These are phyloP conservation scores for Trichomalopsis sarcophagae DNA, from an alignment of 1,140 invertebrate species.

Conservation along the genomic window DNA sequence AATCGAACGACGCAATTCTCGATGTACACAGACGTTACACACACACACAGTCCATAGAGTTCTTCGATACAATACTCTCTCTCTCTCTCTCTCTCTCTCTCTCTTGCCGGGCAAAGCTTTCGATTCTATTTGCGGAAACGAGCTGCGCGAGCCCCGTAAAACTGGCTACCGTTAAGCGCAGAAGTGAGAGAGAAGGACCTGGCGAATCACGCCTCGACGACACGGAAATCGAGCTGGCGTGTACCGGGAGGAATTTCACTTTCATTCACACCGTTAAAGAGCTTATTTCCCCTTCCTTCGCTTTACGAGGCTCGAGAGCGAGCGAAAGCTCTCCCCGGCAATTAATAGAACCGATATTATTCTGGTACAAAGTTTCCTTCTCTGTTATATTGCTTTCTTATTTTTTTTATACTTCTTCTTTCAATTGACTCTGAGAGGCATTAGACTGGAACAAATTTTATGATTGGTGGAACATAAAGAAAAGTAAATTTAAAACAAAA, in stretches of 20 bases:
- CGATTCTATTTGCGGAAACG: constrained; percentile 48
- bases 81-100: background rate
- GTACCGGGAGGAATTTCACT: constrained; percentile 6
- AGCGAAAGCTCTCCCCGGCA: background rate
- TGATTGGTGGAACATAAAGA: constrained; percentile 9
- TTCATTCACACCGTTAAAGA: constrained; percentile 35
- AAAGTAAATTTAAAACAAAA: constrained; percentile 18
- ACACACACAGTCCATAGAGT: background rate
- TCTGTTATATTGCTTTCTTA: background rate
- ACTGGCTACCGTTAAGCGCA: constrained; percentile 32
- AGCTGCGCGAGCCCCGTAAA: constrained; percentile 36
- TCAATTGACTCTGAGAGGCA: background rate
- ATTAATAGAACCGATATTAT: constrained; percentile 29
- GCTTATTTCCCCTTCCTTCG: constrained; percentile 46
- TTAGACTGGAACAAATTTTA: background rate
- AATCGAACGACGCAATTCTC: constrained; percentile 1
- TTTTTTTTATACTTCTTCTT: background rate
- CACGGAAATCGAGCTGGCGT: constrained; percentile 5
- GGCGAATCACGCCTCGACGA: constrained; percentile 36
- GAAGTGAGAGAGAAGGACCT: background rate
- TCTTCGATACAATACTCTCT: background rate
- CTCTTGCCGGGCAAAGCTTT: background rate
- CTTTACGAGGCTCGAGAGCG: constrained; percentile 18
- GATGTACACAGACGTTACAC: background rate
- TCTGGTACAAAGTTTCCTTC: background rate